Evolutionary conservation across 2,797 vertebrate species (phyloP), one percentile per base, ranked within the genome.

Genomic region (Darevskia mixta): DNA sequence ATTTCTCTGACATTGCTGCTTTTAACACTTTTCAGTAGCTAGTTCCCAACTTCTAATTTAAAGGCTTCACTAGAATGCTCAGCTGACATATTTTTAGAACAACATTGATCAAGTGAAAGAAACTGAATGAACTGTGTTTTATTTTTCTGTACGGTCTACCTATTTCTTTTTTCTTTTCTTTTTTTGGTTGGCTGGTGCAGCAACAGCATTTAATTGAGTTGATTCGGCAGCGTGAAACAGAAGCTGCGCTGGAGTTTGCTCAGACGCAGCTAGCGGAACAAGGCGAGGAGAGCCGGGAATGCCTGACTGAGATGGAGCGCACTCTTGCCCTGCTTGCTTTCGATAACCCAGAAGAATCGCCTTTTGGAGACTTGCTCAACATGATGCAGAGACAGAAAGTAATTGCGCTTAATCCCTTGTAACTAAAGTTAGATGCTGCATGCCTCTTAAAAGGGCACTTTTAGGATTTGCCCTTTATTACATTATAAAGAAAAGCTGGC

Each of bases 371-470:
- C 95, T 96, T 99, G 89, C 98, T 99, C 10, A 99, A 99, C 94
- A 99, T 98, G 98, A 98, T 99, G 98, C 99, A 99, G 95, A 97
- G 99, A 92, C 99, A 99, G 97, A 99, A 99, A 98, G 99, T 98
- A 96, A 84, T 64, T 78, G 11, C 29, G 29, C 89, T 85, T 55
- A 55, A 4, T 91, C 43, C 9, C 4, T 49, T 15, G 38, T 45
- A 18, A 58, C 55, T 79, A 79, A 58, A 79, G 43, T 58, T 61
- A 32, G 20, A 78, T 38, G 20, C 15, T 18, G 7, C 71, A 49
- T 69, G 18, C 18, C 5, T 8, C 8, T 49, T 75, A 8, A 55
- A 35, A 43, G 35, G 17, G 23, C 18, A 38, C 29, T 5, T 35
- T 82, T 35, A 29, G 15, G 27, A 17, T n/a, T 81, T 67, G 32